A percentile compares a stretch with the other conserved stretches of the same genome.
These are phyloP conservation scores for Tursiops truncatus DNA, from an alignment of 2,113 vertebrate species.

Conservation along the genomic window DNA sequence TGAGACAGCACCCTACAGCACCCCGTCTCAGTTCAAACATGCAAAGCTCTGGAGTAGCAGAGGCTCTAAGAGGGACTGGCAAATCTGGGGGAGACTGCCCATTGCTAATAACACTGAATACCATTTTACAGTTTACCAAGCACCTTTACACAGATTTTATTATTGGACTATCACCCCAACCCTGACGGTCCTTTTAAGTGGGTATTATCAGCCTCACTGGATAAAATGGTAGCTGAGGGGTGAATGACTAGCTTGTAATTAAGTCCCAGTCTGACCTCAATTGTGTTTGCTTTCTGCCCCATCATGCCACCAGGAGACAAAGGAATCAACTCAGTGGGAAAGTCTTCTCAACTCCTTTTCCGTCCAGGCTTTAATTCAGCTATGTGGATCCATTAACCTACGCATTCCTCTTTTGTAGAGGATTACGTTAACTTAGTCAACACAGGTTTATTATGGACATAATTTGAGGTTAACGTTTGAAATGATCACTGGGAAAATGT, in stretches of 20 bases:
- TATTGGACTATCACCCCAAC: too few species aligned
- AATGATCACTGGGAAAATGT: background rate
- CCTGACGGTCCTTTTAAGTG: background rate
- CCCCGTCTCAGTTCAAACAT: background rate
- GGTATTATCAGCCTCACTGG: background rate
- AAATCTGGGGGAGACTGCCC: background rate
- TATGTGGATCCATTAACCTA: background rate
- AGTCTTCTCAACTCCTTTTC: background rate
- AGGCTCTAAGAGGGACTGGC: fast-evolving
- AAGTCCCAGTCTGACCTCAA: background rate
- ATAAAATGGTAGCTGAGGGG: background rate
- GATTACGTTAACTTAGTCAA: background rate
- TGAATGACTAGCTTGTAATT: background rate
- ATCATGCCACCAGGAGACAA: fast-evolving
- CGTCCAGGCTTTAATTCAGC: background rate
- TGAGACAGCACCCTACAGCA: fast-evolving
- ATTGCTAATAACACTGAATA: fast-evolving
- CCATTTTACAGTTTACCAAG: fast-evolving
- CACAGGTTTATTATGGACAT: background rate
- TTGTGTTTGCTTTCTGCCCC: background rate
- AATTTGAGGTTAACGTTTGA: background rate
- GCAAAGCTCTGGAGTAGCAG: background rate
- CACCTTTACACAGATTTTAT: background rate
- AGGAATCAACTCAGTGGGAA: fast-evolving
- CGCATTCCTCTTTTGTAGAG: fast-evolving